A percentile compares a stretch with the other conserved stretches of the same genome.
Evolutionary conservation across 37 sponge, comb jelly and placozoan genomes (phyloP).

Genomic region (Beroe ovata): DNA sequence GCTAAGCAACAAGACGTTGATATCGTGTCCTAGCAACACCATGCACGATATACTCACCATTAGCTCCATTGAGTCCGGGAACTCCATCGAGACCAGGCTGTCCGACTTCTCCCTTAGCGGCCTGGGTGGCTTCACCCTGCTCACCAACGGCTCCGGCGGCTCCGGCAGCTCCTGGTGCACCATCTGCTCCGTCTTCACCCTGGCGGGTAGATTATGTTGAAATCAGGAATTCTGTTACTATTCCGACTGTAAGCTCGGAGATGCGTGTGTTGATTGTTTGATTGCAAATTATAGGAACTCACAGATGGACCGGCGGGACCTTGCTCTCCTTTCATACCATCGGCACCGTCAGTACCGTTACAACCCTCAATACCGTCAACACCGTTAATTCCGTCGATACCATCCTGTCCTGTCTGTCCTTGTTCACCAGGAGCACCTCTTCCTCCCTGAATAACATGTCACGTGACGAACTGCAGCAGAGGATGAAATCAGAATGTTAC

Average conservation of each 20-base stretch:
- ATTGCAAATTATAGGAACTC: too few species aligned
- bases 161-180: conserved; percentile 21
- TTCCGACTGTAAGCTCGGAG: too few species aligned
- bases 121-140: background rate
- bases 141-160: background rate
- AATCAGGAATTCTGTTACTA: too few species aligned
- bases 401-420: background rate
- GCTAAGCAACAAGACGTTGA: too few species aligned
- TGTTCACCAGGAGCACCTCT: conserved; percentile 3
- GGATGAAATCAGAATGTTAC: too few species aligned
- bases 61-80: background rate
- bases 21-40: too few species aligned
- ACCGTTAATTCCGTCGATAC: conserved; percentile 6
- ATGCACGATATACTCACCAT: background rate
- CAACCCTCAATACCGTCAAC: conserved; percentile 38
- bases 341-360: conserved; percentile 16
- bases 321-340: conserved; percentile 39
- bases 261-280: too few species aligned
- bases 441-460: conserved; percentile 31
- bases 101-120: background rate
- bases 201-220: too few species aligned
- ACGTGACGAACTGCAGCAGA: too few species aligned
- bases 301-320: conserved; percentile 12
- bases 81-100: conserved; percentile 8
- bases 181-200: conserved; percentile 18